Evolutionary conservation across 2,113 vertebrate species (phyloP).

Genomic region (Scortum barcoo): DNA sequence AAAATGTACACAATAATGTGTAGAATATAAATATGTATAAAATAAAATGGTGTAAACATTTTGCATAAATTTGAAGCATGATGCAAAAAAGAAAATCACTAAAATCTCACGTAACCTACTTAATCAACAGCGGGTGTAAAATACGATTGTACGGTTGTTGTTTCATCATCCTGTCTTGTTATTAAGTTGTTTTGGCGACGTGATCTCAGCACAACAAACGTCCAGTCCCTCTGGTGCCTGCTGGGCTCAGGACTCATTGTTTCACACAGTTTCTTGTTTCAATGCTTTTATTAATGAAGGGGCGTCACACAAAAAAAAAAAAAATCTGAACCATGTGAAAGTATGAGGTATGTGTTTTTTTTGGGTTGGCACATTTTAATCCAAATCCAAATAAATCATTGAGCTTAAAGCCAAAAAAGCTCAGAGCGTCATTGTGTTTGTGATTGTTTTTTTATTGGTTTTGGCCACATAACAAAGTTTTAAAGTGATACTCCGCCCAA

Average conservation of each 20-base stretch:
- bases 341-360: constrained; percentile 24
- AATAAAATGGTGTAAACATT: neutral
- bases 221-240: constrained; percentile 54
- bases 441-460: constrained; percentile 3
- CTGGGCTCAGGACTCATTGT: constrained; percentile 50
- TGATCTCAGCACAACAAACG: constrained; percentile 19
- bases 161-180: neutral
- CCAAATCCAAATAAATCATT: neutral
- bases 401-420: neutral
- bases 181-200: constrained; percentile 24
- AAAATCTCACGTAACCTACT: neutral
- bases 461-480: neutral
- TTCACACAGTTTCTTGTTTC: constrained; percentile 28
- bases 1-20: neutral
- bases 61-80: neutral
- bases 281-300: constrained; percentile 53
- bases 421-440: neutral
- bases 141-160: constrained; percentile 1
- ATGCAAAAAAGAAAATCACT: neutral
- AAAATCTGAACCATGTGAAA: neutral
- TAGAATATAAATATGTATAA: no score
- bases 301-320: neutral
- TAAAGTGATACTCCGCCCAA: constrained; percentile 29
- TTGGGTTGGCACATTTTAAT: constrained; percentile 18
- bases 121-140: constrained; percentile 23